A percentile compares a stretch with the other conserved stretches of the same genome.
Evolutionary conservation across 92 coral and sea anemone genomes (phyloP).

Genomic region (Actinostola sp.): DNA sequence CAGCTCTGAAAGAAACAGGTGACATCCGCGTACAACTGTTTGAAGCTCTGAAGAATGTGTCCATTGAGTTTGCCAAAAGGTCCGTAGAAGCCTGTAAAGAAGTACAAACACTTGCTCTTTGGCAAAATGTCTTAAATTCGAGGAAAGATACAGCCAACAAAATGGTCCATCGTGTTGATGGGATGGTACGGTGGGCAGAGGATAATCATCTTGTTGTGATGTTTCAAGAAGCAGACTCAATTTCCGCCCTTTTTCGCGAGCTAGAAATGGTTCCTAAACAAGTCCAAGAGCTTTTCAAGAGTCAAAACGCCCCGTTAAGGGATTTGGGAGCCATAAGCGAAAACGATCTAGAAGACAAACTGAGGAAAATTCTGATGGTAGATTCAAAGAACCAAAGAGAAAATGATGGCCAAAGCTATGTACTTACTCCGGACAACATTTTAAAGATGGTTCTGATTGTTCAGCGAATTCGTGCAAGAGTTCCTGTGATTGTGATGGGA

Average conservation of each 20-base stretch:
- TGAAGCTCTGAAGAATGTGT: constrained; percentile 66
- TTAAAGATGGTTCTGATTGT: constrained; percentile 81
- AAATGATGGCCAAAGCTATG: constrained; percentile 51
- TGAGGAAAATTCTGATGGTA: constrained; percentile 56
- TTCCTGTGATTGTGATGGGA: constrained; percentile 83
- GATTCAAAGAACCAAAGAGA: constrained; percentile 15
- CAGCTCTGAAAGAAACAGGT: constrained; percentile 48
- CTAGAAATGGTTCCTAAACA: constrained; percentile 57
- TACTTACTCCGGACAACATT: constrained; percentile 81
- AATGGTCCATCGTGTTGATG: constrained; percentile 76
- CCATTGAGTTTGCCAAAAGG: constrained; percentile 73
- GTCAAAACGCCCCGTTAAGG: constrained; percentile 43
- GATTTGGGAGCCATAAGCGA: constrained; percentile 53
- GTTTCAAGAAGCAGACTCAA: constrained; percentile 68
- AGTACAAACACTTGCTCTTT: constrained; percentile 41
- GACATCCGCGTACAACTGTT: constrained; percentile 70
- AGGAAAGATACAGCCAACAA: constrained; percentile 51
- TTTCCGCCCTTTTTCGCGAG: constrained; percentile 72
- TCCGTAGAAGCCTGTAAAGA: constrained; percentile 62
- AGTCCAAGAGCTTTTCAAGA: constrained; percentile 59
- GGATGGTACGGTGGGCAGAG: constrained; percentile 87
- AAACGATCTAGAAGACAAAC: constrained; percentile 53
- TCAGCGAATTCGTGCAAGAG: constrained; percentile 76
- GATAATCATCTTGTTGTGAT: constrained; percentile 75
- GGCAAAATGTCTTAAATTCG: neutral